phyloP scores from a whole-genome alignment of 30 jellyfish, hydroid and myxozoan genomes.

The Pelagia noctiluca region DNA sequence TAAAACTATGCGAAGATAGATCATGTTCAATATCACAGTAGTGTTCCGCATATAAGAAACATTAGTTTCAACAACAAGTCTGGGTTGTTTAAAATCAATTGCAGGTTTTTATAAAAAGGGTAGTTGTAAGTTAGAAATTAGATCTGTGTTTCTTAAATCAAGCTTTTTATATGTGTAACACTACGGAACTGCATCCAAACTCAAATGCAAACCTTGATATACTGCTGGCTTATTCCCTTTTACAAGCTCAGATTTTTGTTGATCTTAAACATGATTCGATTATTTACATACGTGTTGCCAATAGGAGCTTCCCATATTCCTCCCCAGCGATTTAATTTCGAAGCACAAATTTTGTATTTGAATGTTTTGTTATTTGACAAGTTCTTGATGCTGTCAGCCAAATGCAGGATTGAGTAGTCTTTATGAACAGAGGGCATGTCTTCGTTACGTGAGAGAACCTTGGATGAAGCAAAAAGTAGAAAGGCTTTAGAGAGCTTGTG shows the following conservation, averaged over 20 bases:
- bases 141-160: no score
- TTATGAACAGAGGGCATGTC: constrained; percentile 62
- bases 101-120: no score
- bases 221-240: not conserved
- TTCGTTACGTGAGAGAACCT: constrained; percentile 80
- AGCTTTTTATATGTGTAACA: no score
- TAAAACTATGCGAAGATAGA: no score
- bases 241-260: not conserved
- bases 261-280: not conserved
- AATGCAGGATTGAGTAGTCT: constrained; percentile 82
- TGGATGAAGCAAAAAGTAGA: no score
- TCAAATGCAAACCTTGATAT: not conserved
- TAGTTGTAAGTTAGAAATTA: no score
- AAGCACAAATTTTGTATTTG: constrained; percentile 82
- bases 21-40: no score
- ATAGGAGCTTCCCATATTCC: constrained; percentile 89
- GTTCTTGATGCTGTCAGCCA: constrained; percentile 75
- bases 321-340: constrained; percentile 71
- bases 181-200: no score
- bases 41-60: no score
- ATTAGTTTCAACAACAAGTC: no score
- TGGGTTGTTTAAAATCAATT: no score
- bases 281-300: constrained; percentile 76
- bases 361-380: constrained; percentile 65
- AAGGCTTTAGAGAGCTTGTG: no score